These are phyloP conservation scores for Amblyopsis rosae DNA, from an alignment of 2,113 vertebrate species.

Conservation along the genomic window DNA sequence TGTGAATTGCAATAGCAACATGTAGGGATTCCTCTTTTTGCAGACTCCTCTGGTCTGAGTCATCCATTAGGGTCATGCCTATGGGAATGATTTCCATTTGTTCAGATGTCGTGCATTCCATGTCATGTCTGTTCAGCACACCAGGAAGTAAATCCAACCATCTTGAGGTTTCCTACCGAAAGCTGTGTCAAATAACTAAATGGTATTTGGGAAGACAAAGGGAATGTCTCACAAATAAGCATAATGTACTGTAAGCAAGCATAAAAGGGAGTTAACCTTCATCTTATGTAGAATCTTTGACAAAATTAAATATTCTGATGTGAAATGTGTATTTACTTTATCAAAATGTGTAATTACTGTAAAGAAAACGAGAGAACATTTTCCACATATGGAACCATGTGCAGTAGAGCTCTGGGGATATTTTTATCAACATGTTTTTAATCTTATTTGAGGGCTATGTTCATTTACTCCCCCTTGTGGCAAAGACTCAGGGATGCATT, in stretches of 20 bases:
- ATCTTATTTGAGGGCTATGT: slow-evolving; percentile 36
- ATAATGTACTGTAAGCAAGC: neutral
- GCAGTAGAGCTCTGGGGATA: slow-evolving; percentile 32
- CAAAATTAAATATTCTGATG: neutral
- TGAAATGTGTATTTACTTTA: slow-evolving; percentile 1
- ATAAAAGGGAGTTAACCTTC: neutral
- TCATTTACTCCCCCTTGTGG: slow-evolving; percentile 72
- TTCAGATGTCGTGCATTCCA: slow-evolving; percentile 64
- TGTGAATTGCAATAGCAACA: slow-evolving; percentile 8
- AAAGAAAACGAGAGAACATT: slow-evolving; percentile 37
- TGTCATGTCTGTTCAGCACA: slow-evolving; percentile 47
- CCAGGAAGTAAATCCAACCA: slow-evolving; percentile 40
- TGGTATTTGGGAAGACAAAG: neutral
- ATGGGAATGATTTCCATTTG: slow-evolving; percentile 64
- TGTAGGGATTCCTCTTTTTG: slow-evolving; percentile 8
- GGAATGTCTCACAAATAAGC: neutral
- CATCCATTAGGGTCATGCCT: slow-evolving; percentile 29
- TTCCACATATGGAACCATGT: slow-evolving; percentile 53
- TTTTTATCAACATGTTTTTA: slow-evolving; percentile 50
- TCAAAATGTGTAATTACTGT: slow-evolving; percentile 5
- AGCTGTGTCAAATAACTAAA: neutral
- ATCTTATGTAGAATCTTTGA: neutral
- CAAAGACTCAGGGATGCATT: neutral
- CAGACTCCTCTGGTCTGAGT: slow-evolving; percentile 42
- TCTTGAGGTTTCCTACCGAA: slow-evolving; percentile 2